Percentiles rank a stretch among this genome's conserved stretches.
phyloP scores from a whole-genome alignment of 1,140 invertebrate species.

The Tyrophagus putrescentiae region DNA sequence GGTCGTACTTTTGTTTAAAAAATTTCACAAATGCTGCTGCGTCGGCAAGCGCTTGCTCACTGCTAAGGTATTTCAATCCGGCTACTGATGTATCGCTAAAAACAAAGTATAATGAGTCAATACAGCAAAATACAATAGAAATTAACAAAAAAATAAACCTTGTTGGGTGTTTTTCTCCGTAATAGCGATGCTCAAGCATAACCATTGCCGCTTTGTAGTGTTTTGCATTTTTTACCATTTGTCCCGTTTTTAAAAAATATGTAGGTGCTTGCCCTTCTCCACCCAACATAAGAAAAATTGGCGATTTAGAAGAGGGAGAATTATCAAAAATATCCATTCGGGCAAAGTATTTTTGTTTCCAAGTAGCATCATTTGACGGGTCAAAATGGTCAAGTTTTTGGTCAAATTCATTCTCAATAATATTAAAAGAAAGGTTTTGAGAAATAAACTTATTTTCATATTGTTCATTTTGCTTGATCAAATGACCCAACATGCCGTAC shows the following conservation, averaged over 20 bases:
- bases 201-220: conserved; percentile 64
- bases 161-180: conserved; percentile 80
- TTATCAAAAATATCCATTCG: conserved; percentile 35
- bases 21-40: conserved; percentile 32
- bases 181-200: conserved; percentile 77
- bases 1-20: not conserved
- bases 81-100: conserved; percentile 27
- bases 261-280: conserved; percentile 33
- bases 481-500: conserved; percentile 21
- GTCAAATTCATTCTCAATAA: conserved; percentile 32
- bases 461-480: not conserved
- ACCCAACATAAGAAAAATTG: conserved; percentile 36
- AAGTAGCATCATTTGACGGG: conserved; percentile 30
- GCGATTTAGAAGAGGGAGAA: conserved; percentile 35
- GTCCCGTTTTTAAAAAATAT: conserved; percentile 33
- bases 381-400: conserved; percentile 36
- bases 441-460: not conserved
- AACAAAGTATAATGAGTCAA: conserved; percentile 36
- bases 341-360: conserved; percentile 33
- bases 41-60: conserved; percentile 37
- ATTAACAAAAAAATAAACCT: too few species aligned
- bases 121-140: too few species aligned
- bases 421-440: conserved; percentile 27
- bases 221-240: conserved; percentile 40
- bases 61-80: conserved; percentile 34